Percentiles rank a stretch among this genome's conserved stretches.
Evolutionary conservation across 2,113 vertebrate species (phyloP).

Genomic region (Chrysochloris asiatica): DNA sequence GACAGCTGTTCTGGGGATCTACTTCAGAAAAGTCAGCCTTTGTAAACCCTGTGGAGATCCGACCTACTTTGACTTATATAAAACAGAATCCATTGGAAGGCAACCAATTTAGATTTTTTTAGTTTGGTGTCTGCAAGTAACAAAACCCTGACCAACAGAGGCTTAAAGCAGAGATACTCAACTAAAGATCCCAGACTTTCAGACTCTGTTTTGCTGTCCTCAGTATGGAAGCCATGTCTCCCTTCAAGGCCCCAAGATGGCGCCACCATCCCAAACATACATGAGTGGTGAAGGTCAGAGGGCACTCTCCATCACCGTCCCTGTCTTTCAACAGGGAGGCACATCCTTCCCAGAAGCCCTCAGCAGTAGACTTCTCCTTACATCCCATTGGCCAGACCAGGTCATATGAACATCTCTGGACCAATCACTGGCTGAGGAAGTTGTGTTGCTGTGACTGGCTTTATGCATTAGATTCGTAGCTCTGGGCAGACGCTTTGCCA

Average conservation of each 20-base stretch:
- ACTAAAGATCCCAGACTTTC: too few relatives aligned
- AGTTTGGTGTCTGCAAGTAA: background rate
- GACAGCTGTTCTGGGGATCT: too few relatives aligned
- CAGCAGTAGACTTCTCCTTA: too few relatives aligned
- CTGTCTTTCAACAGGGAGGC: background rate
- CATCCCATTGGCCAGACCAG: background rate
- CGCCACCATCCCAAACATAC: accelerated
- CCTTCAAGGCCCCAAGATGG: background rate
- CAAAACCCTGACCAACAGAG: background rate
- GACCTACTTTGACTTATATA: background rate
- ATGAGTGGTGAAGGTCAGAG: accelerated
- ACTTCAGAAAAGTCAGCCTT: background rate
- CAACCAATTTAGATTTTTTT: too few relatives aligned
- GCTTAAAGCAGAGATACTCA: background rate
- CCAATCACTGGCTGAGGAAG: background rate
- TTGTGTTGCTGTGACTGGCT: background rate
- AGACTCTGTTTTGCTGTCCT: background rate
- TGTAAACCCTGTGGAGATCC: background rate
- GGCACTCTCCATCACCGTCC: background rate
- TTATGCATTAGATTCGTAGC: background rate
- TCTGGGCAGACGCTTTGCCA: too few relatives aligned
- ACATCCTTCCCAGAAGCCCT: background rate
- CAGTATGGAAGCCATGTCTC: accelerated
- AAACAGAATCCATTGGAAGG: background rate
- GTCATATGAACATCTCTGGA: background rate